These are phyloP conservation scores for Gallinago undulata DNA, from an alignment of 2,113 vertebrate species.

Conservation along the genomic window DNA sequence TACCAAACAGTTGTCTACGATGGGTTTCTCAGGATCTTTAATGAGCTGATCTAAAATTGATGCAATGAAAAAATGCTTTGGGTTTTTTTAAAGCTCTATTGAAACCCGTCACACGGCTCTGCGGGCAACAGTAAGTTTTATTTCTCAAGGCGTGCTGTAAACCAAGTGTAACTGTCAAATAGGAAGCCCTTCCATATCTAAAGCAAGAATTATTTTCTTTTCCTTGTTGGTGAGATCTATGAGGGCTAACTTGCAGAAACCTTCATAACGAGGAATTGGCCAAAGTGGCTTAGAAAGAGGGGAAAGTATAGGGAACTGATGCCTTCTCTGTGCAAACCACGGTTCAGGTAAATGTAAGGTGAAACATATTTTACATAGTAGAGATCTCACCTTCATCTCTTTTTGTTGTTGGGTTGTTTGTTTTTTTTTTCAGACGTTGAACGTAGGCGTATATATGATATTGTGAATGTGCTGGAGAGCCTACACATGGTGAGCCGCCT, in stretches of 20 bases:
- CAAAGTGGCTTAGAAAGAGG: neutral
- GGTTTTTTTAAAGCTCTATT: neutral
- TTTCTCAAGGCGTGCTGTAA: neutral
- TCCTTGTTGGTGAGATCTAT: neutral
- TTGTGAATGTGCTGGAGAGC: constrained; percentile 96
- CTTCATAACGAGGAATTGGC: neutral
- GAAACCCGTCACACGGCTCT: neutral
- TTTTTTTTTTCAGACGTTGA: constrained; percentile 81
- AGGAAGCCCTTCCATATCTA: neutral
- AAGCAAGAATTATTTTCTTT: neutral
- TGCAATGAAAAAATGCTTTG: neutral
- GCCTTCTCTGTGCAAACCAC: neutral
- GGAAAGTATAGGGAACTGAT: neutral
- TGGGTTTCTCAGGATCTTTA: neutral
- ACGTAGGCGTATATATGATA: constrained; percentile 93
- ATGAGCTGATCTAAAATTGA: neutral
- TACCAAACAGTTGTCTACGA: neutral
- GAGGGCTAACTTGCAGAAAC: neutral
- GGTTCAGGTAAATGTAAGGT: neutral
- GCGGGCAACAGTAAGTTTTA: neutral
- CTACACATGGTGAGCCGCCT: constrained; percentile 96
- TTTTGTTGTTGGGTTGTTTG: too few relatives aligned
- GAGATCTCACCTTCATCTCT: neutral
- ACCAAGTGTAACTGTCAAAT: neutral
- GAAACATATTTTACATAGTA: accelerated